phyloP scores from a whole-genome alignment of 2,888 invertebrate genomes.

The Noctua fimbriata region DNA sequence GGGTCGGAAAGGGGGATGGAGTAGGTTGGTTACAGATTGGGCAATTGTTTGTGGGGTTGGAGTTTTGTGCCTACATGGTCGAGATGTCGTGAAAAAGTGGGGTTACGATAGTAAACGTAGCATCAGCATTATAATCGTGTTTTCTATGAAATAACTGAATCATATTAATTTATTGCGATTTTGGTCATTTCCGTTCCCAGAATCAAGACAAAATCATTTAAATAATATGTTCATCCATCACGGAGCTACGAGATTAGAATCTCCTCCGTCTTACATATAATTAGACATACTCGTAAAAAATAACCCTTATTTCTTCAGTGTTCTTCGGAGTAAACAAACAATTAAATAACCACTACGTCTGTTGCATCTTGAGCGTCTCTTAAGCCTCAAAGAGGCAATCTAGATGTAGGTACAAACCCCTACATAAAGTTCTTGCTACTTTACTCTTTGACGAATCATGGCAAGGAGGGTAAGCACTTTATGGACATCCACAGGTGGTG shows the following conservation, averaged over 20 bases:
- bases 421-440: not conserved
- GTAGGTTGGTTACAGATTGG: conserved; percentile 48
- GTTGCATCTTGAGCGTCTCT: not conserved
- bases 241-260: not conserved
- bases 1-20: conserved; percentile 55
- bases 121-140: not conserved
- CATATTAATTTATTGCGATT: not conserved
- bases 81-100: too few species aligned
- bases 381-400: conserved; percentile 10
- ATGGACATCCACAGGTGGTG: conserved; percentile 78
- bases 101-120: not conserved
- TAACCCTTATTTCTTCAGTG: not conserved
- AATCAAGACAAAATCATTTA: not conserved
- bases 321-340: not conserved
- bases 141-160: not conserved
- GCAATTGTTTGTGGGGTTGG: conserved; percentile 13
- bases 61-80: conserved; percentile 41
- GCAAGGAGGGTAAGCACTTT: conserved; percentile 63
- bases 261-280: not conserved
- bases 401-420: conserved; percentile 34
- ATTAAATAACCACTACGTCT: not conserved
- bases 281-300: not conserved
- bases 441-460: conserved; percentile 57
- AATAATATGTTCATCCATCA: not conserved
- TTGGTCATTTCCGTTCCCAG: not conserved